A percentile compares a stretch with the other conserved stretches of the same genome.
Conservation (phyloP, 1,140 invertebrate genomes). For the Melipona quadrifasciata region DNA sequence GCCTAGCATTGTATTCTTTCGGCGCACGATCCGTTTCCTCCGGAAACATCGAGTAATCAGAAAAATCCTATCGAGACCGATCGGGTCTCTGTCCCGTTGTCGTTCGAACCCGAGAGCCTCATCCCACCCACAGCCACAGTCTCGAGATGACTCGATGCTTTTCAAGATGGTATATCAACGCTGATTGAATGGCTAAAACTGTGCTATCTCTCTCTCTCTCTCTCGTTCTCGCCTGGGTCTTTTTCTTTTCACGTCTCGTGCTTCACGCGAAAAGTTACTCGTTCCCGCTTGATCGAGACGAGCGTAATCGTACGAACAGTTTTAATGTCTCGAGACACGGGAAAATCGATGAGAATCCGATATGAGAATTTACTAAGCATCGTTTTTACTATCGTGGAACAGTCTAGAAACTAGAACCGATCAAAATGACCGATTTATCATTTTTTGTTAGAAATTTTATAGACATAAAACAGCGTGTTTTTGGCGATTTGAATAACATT, state of each 20-base stretch:
- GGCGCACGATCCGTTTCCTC: not conserved
- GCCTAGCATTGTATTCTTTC: constrained; percentile 21
- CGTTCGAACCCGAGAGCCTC: not conserved
- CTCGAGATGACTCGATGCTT: constrained; percentile 16
- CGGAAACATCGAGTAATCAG: constrained; percentile 2
- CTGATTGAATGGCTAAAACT: constrained; percentile 53
- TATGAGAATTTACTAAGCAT: no score
- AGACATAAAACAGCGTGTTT: no score
- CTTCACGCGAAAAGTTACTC: constrained; percentile 18
- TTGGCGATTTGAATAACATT: no score
- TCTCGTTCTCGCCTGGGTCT: not conserved
- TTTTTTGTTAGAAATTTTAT: no score
- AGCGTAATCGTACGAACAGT: no score
- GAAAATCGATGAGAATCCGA: no score
- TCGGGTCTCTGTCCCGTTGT: not conserved
- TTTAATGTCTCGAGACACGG: no score
- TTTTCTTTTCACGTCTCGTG: constrained; percentile 30
- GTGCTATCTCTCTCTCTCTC: constrained; percentile 28
- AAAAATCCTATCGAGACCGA: constrained; percentile 8
- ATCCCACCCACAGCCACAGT: no score
- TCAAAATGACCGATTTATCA: no score
- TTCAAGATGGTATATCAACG: constrained; percentile 31
- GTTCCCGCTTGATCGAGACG: constrained; percentile 3
- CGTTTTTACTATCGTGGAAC: no score
- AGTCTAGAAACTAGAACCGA: no score